Conservation (phyloP, 2,888 invertebrate genomes). For the Dendrolimus pini region DNA sequence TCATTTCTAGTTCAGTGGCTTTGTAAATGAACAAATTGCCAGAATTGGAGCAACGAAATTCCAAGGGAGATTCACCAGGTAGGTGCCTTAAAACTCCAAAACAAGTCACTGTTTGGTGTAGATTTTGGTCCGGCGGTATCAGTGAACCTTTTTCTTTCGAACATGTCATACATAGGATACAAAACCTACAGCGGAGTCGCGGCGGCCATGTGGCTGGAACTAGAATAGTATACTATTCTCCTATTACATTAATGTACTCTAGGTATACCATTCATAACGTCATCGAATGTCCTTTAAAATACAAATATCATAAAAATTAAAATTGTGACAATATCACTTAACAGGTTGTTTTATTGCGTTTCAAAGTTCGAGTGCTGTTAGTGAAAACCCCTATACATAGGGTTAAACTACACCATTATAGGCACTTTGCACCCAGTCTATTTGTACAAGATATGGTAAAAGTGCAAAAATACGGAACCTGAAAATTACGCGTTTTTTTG, state of each 20-base stretch:
- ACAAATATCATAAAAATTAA: no score
- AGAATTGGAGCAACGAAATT: neutral
- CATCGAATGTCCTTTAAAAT: conserved; percentile 3
- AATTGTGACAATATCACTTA: conserved; percentile 5
- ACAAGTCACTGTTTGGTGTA: neutral
- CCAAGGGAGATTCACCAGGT: neutral
- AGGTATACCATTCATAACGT: no score
- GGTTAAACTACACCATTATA: neutral
- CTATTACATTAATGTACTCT: no score
- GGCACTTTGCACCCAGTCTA: no score
- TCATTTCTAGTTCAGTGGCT: conserved; percentile 1
- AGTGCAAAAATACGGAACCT: no score
- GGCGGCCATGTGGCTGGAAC: neutral
- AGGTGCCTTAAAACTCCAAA: conserved; percentile 1
- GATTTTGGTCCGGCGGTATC: neutral
- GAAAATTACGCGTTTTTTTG: no score
- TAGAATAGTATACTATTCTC: no score
- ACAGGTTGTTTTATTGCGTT: neutral
- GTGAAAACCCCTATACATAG: neutral
- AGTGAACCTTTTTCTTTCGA: neutral
- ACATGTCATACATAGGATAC: neutral
- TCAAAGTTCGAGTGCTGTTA: neutral
- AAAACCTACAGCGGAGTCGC: neutral
- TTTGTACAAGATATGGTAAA: no score
- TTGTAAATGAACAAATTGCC: conserved; percentile 1